Evolutionary conservation across 1,140 invertebrate species (phyloP).

Genomic region (Procambarus clarkii): DNA sequence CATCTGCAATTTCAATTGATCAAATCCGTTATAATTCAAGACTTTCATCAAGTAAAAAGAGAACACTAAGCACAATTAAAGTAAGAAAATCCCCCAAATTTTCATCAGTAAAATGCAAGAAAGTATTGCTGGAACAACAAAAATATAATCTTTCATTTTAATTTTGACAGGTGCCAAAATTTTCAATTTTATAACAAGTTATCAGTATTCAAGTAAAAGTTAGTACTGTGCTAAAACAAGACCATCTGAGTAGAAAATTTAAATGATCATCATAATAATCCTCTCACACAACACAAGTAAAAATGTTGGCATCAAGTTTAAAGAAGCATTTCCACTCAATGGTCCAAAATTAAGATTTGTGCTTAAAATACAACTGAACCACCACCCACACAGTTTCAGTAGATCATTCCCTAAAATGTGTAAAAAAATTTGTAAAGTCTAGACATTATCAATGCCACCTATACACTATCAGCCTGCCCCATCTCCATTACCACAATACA

Average conservation of each 20-base stretch:
- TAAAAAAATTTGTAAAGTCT: not conserved
- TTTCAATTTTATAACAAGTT: not conserved
- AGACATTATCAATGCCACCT: not conserved
- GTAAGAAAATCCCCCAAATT: not conserved
- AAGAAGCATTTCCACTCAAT: not conserved
- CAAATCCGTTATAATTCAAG: not conserved
- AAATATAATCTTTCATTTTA: not conserved
- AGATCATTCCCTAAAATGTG: not conserved
- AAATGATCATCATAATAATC: not conserved
- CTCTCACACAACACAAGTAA: not conserved
- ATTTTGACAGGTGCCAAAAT: constrained; percentile 5
- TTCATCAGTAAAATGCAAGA: not conserved
- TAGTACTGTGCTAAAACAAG: constrained; percentile 8
- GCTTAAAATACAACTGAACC: not conserved
- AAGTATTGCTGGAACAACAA: not conserved
- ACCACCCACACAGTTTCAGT: not conserved
- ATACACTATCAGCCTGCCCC: not conserved
- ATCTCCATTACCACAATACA: not conserved
- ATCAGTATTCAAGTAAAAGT: not conserved
- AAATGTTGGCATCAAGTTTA: not conserved
- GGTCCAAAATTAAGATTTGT: not conserved
- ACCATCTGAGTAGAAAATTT: not conserved
- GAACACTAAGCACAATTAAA: not conserved
- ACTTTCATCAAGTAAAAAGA: constrained; percentile 11
- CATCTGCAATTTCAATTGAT: constrained; percentile 7